A percentile compares a stretch with the other conserved stretches of the same genome.
Evolutionary conservation across 53 echinoderm and acorn worm species (phyloP).

Genomic region (Crossaster papposus): DNA sequence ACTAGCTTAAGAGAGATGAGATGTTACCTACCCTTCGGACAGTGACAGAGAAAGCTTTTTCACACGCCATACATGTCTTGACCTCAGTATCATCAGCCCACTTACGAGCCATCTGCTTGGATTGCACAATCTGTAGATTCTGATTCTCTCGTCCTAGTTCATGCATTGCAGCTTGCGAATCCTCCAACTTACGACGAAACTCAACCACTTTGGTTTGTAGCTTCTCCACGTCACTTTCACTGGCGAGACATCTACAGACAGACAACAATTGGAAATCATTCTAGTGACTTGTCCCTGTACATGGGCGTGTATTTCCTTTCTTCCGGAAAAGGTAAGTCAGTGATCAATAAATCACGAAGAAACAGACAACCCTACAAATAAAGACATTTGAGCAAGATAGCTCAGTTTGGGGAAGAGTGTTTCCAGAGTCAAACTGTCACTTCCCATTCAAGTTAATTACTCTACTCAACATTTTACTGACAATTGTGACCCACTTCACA

Average conservation of each 20-base stretch:
- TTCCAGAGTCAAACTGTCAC: not conserved
- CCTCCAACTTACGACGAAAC: conserved; percentile 85
- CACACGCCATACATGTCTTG: conserved; percentile 86
- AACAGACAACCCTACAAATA: too few species aligned
- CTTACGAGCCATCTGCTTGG: conserved; percentile 74
- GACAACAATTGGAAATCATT: not conserved
- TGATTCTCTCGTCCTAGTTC: conserved; percentile 98
- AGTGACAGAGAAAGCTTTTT: conserved; percentile 83
- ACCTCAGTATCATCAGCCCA: conserved; percentile 90
- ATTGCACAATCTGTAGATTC: conserved; percentile 89
- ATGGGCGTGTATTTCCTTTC: too few species aligned
- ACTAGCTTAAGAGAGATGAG: not conserved
- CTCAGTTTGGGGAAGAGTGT: too few species aligned
- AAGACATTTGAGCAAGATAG: too few species aligned
- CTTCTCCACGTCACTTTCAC: conserved; percentile 86
- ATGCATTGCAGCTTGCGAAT: conserved; percentile 97
- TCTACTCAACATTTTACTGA: not conserved
- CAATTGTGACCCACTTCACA: too few species aligned
- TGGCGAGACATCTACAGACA: conserved; percentile 75
- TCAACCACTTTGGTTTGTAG: conserved; percentile 82
- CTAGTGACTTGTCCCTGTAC: not conserved
- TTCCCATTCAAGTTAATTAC: not conserved
- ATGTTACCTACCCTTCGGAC: conserved; percentile 79
- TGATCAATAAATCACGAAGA: too few species aligned
- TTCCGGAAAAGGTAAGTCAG: too few species aligned